Base-by-base conservation (phyloP, 37 sponge, comb jelly and placozoan species). In the Cladorhizidae sp. region DNA sequence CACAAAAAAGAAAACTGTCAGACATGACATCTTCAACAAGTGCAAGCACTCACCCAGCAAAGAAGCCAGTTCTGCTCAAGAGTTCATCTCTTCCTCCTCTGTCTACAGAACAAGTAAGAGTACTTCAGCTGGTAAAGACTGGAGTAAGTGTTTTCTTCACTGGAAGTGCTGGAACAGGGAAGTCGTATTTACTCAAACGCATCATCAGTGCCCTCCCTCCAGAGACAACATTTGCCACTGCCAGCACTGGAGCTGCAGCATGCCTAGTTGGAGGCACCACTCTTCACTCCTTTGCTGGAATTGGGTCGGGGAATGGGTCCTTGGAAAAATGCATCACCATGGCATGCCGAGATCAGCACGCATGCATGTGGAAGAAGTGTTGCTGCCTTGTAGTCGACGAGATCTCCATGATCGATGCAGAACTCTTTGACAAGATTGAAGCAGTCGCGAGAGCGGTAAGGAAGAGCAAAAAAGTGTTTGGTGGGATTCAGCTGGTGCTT, bases 101-200 rank as follows among this genome's bases (percentile, higher is more conserved):
- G 40, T 87, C 94, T 3, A 40, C 59, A 31, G 94, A 95, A 51
- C 96, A 95, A 81, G 65, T 64, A 51, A 57, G 72, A 54, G 84
- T 95, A 0, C 21, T 95, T 12, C 58, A 90, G 39, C n/a, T 67
- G 49, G 90, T 95, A n/a, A 83, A 63, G 64, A 79, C 75, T n/a
- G 96, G 96, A 32, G 79, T 80, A n/a, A 95, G 83, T 75, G 85
- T 95, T 20, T 95, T 95, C 76, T 87, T 95, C 76, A 95, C 96
- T 32, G 96, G 96, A 0, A 89, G 96, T 77, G 96, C 96, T 37
- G 96, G 96, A 23, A 95, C 96, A 8, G 96, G 96, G 17, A 95
- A 95, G 58, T 95, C 96, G 0, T 89, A 75, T 57, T 87, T 95
- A 28, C 84, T 95, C 26, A 88, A 69, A 59, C 58, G 64, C 8